Evolutionary conservation across 2,888 invertebrate genomes (phyloP), one percentile per base, ranked within the genome.

Genomic region (Leucoptera coffeella): DNA sequence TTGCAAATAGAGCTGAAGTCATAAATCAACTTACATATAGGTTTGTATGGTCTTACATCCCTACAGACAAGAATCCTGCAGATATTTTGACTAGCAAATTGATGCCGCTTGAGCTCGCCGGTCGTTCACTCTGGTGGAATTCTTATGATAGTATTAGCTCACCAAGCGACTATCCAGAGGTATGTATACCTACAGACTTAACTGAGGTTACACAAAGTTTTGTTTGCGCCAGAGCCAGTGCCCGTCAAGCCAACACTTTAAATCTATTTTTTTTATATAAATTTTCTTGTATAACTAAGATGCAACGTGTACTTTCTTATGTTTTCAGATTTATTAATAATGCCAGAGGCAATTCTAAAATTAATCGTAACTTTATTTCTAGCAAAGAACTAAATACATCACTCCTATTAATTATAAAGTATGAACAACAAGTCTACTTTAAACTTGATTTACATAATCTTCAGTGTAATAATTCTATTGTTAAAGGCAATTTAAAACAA

Each of bases 61-160:
- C 10, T 12, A 29, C 35, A 14, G 11, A 17, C n/a, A 24, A 33
- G 10, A 33, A 32, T 23, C 34, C 33, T 13, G 35, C 34, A n/a
- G n/a, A n/a, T n/a, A n/a, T n/a, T n/a, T 6, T 36, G 1, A 30
- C 28, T 13, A 26, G 33, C 14, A 36, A 35, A 2, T 22, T 32
- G 2, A 13, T 25, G 4, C 30, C 35, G 6, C 20, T 27, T 8
- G 28, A 33, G 4, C 22, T 35, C 2, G 3, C 20, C 11, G 2
- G 17, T 2, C 12, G 27, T 15, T 1, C n/a, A 2, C n/a, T 33
- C 8, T 38, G 38, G 38, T 38, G 32, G 32, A n/a, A n/a, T n/a
- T n/a, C n/a, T n/a, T n/a, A n/a, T n/a, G n/a, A n/a, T n/a, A n/a
- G n/a, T n/a, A n/a, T n/a, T n/a, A n/a, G n/a, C n/a, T n/a, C n/a